A percentile compares a stretch with the other conserved stretches of the same genome.
These are phyloP conservation scores for Eulacestoma nigropectus DNA, from an alignment of 2,113 vertebrate genomes.

Conservation along the genomic window DNA sequence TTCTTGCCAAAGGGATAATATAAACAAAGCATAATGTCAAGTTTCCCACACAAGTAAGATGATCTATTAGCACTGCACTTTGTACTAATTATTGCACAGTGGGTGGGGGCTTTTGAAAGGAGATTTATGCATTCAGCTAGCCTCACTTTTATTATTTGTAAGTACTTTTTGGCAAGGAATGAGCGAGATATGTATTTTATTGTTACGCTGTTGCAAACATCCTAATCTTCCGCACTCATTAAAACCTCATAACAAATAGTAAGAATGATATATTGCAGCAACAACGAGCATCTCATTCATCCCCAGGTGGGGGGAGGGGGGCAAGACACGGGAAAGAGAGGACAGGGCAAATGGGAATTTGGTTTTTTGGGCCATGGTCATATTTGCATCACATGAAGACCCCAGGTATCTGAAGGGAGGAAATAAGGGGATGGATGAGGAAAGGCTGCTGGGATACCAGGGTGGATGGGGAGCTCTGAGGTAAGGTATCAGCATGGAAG, in stretches of 20 bases:
- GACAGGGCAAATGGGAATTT: not conserved
- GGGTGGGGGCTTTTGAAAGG: slow-evolving; percentile 68
- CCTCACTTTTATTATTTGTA: slow-evolving; percentile 69
- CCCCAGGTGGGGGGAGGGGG: slow-evolving; percentile 17
- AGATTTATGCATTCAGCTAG: slow-evolving; percentile 67
- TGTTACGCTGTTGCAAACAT: slow-evolving; percentile 59
- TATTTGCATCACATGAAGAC: not conserved
- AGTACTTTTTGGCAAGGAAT: slow-evolving; percentile 67
- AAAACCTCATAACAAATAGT: slow-evolving; percentile 69
- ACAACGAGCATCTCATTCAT: slow-evolving; percentile 24
- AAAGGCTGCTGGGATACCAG: not conserved
- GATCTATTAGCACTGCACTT: slow-evolving; percentile 68
- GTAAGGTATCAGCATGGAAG: not conserved
- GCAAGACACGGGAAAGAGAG: fast-evolving
- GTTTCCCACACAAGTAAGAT: slow-evolving; percentile 66
- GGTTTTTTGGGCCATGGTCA: not conserved
- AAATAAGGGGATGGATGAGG: not conserved
- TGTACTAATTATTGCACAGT: slow-evolving; percentile 71
- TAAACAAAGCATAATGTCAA: slow-evolving; percentile 71
- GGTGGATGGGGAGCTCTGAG: not conserved
- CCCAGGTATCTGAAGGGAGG: not conserved
- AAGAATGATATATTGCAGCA: slow-evolving; percentile 63
- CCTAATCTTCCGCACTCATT: slow-evolving; percentile 60
- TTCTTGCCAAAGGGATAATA: slow-evolving; percentile 67
- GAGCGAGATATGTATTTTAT: slow-evolving; percentile 63